Base-by-base conservation (phyloP, 2,888 invertebrate genomes). In the Plemyria rubiginata region DNA sequence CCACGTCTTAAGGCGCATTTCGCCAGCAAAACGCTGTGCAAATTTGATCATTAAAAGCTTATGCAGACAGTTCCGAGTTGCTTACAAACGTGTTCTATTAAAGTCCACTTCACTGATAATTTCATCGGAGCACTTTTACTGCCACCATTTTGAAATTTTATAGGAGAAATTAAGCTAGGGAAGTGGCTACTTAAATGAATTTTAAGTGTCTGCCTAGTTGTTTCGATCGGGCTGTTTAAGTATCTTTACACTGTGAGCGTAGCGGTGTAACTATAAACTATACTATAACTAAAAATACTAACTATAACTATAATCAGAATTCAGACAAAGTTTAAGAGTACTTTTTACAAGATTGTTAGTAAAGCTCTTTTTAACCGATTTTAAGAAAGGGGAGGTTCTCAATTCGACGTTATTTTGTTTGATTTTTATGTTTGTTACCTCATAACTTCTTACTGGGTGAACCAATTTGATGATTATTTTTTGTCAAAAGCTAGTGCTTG, bases 11-110 rank as follows among this genome's bases (percentile, higher is more conserved):
- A 64, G 73, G 70, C 75, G 72, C 74, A 74, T 77, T 77, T 75
- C 72, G 68, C 68, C 71, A 66, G 72, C 73, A 71, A 78, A 82
- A 80, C 75, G 79, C 77, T 78, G 78, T 75, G 81, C 80, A 82
- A 86, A 86, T 86, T 85, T 85, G 81, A 81, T 83, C 82, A 83
- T 87, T 86, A 87, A 81, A 76, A 76, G 83, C 82, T 83, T 85
- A 81, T 79, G 76, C 79, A 78, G 81, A 81, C 84, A 80, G 80
- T 82, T 83, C 77, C 74, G 77, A 82, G 79, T 83, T 82, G 76
- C 79, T 83, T 78, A 81, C 82, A 79, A 83, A 80, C 75, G 77
- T 79, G 76, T 80, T 68, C 64, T 75, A 77, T 73, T 77, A 74
- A 63, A 66, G 67, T 65, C 58, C 68, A 65, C 70, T 72, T 73